A percentile compares a stretch with the other conserved stretches of the same genome.
These are phyloP conservation scores for Drosophila planitibia DNA, from an alignment of 2,888 invertebrate species.

Conservation along the genomic window DNA sequence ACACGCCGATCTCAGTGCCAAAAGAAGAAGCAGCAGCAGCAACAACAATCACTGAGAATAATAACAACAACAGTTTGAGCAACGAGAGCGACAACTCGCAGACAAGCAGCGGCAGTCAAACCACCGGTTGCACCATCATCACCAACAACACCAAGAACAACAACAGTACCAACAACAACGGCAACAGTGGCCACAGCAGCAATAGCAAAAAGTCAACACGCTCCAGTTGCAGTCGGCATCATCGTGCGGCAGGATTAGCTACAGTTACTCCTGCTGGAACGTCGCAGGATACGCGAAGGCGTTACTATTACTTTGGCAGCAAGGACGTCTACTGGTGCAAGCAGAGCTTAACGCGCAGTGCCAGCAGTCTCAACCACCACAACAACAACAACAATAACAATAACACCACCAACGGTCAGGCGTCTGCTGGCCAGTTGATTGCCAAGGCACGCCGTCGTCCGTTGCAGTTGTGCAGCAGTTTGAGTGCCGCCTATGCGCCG, in stretches of 20 bases:
- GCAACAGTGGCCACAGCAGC: neutral
- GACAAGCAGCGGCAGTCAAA: slow-evolving; percentile 57
- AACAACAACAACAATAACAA: slow-evolving; percentile 11
- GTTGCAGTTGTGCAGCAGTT: slow-evolving; percentile 65
- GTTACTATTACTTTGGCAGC: slow-evolving; percentile 82
- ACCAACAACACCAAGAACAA: slow-evolving; percentile 12
- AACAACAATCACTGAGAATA: slow-evolving; percentile 10
- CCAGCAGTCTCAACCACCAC: slow-evolving; percentile 70
- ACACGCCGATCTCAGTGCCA: slow-evolving; percentile 21
- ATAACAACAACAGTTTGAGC: slow-evolving; percentile 38
- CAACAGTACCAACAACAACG: slow-evolving; percentile 36
- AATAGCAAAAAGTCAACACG: slow-evolving; percentile 36
- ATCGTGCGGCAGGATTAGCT: slow-evolving; percentile 15
- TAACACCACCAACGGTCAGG: slow-evolving; percentile 13
- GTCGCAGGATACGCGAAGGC: slow-evolving; percentile 58
- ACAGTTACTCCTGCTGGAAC: neutral
- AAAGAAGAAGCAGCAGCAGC: slow-evolving; percentile 21
- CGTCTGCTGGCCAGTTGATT: slow-evolving; percentile 51
- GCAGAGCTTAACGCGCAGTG: slow-evolving; percentile 75
- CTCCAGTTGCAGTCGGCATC: slow-evolving; percentile 37
- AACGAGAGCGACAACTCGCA: slow-evolving; percentile 73
- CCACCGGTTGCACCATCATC: slow-evolving; percentile 21
- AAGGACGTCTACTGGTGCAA: slow-evolving; percentile 83
- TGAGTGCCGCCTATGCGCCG: slow-evolving; percentile 72
- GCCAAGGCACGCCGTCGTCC: slow-evolving; percentile 67